A percentile compares a stretch with the other conserved stretches of the same genome.
Conservation (phyloP, 2,888 invertebrate species). For the Euplexia lucipara region DNA sequence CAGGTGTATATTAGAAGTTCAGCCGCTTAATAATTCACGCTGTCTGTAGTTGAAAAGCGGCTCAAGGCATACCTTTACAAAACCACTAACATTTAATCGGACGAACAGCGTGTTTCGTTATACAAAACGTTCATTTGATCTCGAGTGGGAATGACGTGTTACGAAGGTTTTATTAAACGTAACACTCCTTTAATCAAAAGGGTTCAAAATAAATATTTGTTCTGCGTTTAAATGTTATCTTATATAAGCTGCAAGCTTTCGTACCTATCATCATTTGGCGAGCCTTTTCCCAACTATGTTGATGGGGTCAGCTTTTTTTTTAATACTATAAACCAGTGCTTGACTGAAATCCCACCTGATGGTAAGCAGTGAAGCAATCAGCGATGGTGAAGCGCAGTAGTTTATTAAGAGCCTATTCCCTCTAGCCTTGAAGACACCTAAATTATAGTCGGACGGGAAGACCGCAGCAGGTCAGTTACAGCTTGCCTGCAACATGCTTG, state of each 20-base stretch:
- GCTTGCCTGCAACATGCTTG: too few relatives aligned
- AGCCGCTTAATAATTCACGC: conserved; percentile 47
- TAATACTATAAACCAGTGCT: too few relatives aligned
- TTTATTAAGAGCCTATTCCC: too few relatives aligned
- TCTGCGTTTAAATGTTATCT: conserved; percentile 11
- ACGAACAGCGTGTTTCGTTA: conserved; percentile 22
- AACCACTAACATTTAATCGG: conserved; percentile 28
- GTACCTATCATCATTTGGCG: too few relatives aligned
- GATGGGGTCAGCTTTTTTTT: too few relatives aligned
- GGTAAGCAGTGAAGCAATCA: too few relatives aligned
- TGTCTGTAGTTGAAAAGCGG: conserved; percentile 30
- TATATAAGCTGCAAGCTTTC: conserved; percentile 16
- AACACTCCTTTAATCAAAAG: conserved; percentile 18
- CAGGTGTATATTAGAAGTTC: conserved; percentile 26
- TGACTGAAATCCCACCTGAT: too few relatives aligned
- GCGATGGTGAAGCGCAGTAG: too few relatives aligned
- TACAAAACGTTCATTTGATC: conserved; percentile 23
- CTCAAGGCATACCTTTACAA: conserved; percentile 28
- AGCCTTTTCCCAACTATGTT: too few relatives aligned
- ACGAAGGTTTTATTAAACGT: conserved; percentile 17
- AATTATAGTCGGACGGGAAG: too few relatives aligned
- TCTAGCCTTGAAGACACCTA: too few relatives aligned
- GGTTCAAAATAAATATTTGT: conserved; percentile 28
- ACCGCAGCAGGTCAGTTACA: too few relatives aligned
- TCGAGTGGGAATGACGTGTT: conserved; percentile 7